Conservation (phyloP, 2,113 vertebrate species). For the Oncorhynchus mykiss region DNA sequence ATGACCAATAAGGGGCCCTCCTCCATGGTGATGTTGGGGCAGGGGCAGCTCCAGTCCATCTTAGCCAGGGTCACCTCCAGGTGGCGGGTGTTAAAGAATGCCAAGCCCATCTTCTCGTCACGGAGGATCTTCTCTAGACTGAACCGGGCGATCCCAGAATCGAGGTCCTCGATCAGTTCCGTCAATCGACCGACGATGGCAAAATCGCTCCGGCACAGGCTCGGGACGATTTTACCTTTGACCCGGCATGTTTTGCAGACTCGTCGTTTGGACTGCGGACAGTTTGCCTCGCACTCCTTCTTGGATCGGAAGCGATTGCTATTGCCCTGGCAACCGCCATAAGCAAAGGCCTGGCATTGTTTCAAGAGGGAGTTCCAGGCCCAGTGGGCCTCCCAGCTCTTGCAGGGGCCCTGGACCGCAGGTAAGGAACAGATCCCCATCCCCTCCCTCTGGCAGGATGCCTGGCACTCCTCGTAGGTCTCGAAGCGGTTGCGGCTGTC, state of each 20-base stretch:
- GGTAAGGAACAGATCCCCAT: slow-evolving; percentile 83
- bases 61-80: slow-evolving; percentile 88
- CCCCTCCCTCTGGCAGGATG: slow-evolving; percentile 78
- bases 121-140: slow-evolving; percentile 88
- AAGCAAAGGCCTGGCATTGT: slow-evolving; percentile 89
- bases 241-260: slow-evolving; percentile 84
- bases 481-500: slow-evolving; percentile 84
- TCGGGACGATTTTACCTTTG: slow-evolving; percentile 85
- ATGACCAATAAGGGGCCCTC: slow-evolving; percentile 89
- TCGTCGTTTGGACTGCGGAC: slow-evolving; percentile 79
- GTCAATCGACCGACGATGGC: slow-evolving; percentile 91
- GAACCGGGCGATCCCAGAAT: slow-evolving; percentile 86
- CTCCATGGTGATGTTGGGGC: slow-evolving; percentile 87
- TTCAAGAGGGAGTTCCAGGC: slow-evolving; percentile 86
- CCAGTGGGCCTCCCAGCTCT: slow-evolving; percentile 88
- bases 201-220: slow-evolving; percentile 93
- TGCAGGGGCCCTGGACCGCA: slow-evolving; percentile 90
- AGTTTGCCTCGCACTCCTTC: slow-evolving; percentile 85
- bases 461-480: slow-evolving; percentile 88
- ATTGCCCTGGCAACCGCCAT: slow-evolving; percentile 91
- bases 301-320: slow-evolving; percentile 88
- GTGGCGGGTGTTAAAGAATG: slow-evolving; percentile 88
- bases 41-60: slow-evolving; percentile 92
- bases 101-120: slow-evolving; percentile 95
- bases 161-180: slow-evolving; percentile 90